Evolutionary conservation across 1,140 invertebrate genomes (phyloP), one percentile per base, ranked within the genome.

Genomic region (Oppia nitens): DNA sequence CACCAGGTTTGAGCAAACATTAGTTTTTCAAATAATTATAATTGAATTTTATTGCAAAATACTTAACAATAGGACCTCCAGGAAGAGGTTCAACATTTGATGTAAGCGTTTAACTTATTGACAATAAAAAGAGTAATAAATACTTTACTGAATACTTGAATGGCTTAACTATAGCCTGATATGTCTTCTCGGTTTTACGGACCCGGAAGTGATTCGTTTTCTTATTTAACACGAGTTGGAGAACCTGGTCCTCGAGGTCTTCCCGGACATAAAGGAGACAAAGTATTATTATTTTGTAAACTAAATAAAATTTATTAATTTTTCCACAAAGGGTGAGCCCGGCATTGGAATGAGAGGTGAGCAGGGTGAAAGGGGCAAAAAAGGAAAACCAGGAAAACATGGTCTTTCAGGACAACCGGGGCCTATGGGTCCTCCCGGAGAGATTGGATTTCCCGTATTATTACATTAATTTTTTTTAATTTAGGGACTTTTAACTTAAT

Each of bases 351-450:
- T 59, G 11, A 61, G 63, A 51, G 64, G 64, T 4, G 63, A 63
- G 25, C 63, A 65, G 28, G 64, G 64, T 12, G 63, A 64, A 12
- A 47, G 61, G 12, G 64, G 64, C 21, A 54, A 47, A 32, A 60
- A 60, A 1, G 64, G 64, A 55, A 64, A 64, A 23, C 56, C 61
- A 25, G 64, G 63, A 4, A 61, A 64, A 32, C 64, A 47, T 32
- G 64, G 62, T 2, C 54, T 61, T 14, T 29, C 59, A 23, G 63
- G 63, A 9, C 61, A 59, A 49, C 57, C 59, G 17, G 63, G 63
- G 1, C 45, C 27, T n/a, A 11, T n/a, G 14, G 56, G 56, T 24
- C 56, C 47, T 6, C 47, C 47, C 23, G 56, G 56, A 50, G 56
- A 57, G 2, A 50, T 57, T n/a, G 48, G 20, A n/a, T 48, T 57